phyloP scores from a whole-genome alignment of 2,888 invertebrate species.

The Xanthorhoe designata region DNA sequence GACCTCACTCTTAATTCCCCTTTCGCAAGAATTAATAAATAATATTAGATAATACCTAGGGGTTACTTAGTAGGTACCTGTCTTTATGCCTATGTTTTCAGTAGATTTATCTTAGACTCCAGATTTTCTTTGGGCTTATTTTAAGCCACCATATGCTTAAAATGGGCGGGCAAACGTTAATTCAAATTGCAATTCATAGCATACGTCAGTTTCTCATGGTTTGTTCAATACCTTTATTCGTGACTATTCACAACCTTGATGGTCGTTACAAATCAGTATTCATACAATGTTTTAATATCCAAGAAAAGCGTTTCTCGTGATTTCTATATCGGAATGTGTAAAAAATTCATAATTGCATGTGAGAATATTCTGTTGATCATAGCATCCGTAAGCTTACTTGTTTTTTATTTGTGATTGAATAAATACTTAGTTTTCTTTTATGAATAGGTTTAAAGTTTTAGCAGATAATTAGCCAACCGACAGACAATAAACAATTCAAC shows the following conservation, averaged over 20 bases:
- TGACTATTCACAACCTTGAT: conserved; percentile 61
- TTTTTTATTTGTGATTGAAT: neutral
- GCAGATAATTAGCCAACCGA: neutral
- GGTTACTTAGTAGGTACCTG: no score
- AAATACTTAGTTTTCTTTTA: neutral
- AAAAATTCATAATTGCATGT: conserved; percentile 30
- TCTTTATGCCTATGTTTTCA: no score
- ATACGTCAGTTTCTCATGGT: neutral
- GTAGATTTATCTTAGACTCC: no score
- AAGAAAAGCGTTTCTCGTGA: conserved; percentile 55
- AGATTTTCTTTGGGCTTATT: no score
- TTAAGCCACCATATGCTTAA: no score
- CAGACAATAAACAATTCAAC: neutral
- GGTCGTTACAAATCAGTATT: conserved; percentile 50
- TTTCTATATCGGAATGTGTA: conserved; percentile 38
- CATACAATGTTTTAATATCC: conserved; percentile 55
- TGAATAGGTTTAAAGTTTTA: neutral
- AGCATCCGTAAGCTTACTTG: neutral
- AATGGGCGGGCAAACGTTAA: no score
- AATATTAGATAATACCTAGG: no score
- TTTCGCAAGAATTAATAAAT: no score
- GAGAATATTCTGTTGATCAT: conserved; percentile 8
- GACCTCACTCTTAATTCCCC: no score
- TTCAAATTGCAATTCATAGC: neutral
- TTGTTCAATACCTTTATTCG: conserved; percentile 10